Evolutionary conservation across 2,888 invertebrate genomes (phyloP).

Genomic region (Zygothrica quintamaculata): DNA sequence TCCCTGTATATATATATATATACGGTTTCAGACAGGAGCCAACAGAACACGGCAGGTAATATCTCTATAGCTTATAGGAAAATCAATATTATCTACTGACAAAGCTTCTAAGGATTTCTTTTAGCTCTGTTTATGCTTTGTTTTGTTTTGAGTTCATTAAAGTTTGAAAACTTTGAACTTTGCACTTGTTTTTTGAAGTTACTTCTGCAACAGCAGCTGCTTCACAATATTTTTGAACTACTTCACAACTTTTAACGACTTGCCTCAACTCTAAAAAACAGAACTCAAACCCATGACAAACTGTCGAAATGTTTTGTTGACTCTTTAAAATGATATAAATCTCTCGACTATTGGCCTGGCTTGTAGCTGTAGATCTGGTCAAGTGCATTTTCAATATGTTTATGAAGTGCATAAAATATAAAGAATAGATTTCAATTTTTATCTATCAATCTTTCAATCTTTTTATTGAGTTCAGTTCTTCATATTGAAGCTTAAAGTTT

Average conservation of each 20-base stretch:
- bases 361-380: slow-evolving; percentile 11
- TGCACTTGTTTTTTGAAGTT: slow-evolving; percentile 36
- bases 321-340: slow-evolving; percentile 10
- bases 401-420: slow-evolving; percentile 3
- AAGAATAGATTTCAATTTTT: neutral
- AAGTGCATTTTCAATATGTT: slow-evolving; percentile 30
- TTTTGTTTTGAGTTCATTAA: slow-evolving; percentile 57
- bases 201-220: slow-evolving; percentile 55
- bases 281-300: slow-evolving; percentile 44
- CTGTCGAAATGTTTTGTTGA: slow-evolving; percentile 51
- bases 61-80: neutral
- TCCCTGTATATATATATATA: slow-evolving; percentile 4
- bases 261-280: slow-evolving; percentile 22
- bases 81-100: slow-evolving; percentile 1
- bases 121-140: slow-evolving; percentile 9
- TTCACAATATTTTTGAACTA: slow-evolving; percentile 29
- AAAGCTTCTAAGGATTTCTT: slow-evolving; percentile 13
- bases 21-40: slow-evolving; percentile 32
- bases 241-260: slow-evolving; percentile 40
- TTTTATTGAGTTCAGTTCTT: neutral
- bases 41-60: slow-evolving; percentile 39
- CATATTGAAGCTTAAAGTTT: too few species aligned
- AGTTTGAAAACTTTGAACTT: slow-evolving; percentile 58
- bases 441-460: neutral
- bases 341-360: slow-evolving; percentile 3